Evolutionary conservation across 2,113 vertebrate species (phyloP).

Genomic region (Lamprotornis superbus): DNA sequence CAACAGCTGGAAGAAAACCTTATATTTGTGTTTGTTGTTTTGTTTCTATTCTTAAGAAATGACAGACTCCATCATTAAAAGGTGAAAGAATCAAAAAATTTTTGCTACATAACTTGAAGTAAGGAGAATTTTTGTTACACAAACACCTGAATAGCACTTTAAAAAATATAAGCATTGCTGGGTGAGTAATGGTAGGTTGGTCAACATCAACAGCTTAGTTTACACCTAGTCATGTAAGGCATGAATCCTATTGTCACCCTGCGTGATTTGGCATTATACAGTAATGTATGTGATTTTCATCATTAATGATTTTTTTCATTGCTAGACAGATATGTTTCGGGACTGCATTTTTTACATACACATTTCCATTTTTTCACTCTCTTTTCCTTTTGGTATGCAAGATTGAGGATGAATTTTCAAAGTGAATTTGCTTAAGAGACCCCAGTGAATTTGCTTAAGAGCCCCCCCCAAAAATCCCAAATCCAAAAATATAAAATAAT

Average conservation of each 20-base stretch:
- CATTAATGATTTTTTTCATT: not conserved
- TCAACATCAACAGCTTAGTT: not conserved
- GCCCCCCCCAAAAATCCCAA: not conserved
- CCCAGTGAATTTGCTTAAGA: too few relatives aligned
- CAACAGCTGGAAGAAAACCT: not conserved
- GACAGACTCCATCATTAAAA: not conserved
- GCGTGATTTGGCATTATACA: not conserved
- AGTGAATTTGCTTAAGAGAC: not conserved
- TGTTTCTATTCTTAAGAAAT: not conserved
- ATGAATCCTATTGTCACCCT: not conserved
- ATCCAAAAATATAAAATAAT: not conserved
- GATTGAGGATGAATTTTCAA: not conserved
- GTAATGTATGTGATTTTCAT: not conserved
- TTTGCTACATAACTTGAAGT: not conserved
- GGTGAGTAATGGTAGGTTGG: not conserved
- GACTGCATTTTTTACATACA: fast-evolving
- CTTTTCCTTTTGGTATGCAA: not conserved
- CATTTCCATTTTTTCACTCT: fast-evolving
- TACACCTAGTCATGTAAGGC: not conserved
- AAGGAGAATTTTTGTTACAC: not conserved
- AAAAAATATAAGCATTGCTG: not conserved
- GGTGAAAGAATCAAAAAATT: not conserved
- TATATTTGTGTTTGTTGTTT: not conserved
- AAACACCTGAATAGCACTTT: not conserved
- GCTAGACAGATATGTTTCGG: not conserved